These are phyloP conservation scores for Lampropteryx suffumata DNA, from an alignment of 2,888 invertebrate genomes.

Conservation along the genomic window DNA sequence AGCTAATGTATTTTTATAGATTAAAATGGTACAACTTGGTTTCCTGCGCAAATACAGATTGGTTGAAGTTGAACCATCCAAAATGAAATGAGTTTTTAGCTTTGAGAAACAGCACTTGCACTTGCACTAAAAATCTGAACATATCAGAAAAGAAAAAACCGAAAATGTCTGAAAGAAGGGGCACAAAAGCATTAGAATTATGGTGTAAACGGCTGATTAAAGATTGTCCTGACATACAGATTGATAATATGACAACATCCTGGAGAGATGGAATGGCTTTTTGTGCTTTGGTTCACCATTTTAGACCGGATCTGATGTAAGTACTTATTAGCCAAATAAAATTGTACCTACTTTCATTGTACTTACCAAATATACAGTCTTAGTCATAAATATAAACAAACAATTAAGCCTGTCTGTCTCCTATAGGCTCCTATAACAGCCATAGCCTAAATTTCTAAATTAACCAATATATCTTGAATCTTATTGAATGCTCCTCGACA, in stretches of 20 bases:
- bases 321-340: slow-evolving; percentile 70
- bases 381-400: too few relatives aligned
- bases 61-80: too few relatives aligned
- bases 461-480: too few relatives aligned
- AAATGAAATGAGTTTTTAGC: slow-evolving; percentile 6
- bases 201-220: slow-evolving; percentile 96
- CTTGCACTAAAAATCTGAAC: too few relatives aligned
- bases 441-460: too few relatives aligned
- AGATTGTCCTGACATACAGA: slow-evolving; percentile 94
- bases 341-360: too few relatives aligned
- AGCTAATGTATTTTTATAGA: too few relatives aligned
- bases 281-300: slow-evolving; percentile 97
- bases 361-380: too few relatives aligned
- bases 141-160: slow-evolving; percentile 30
- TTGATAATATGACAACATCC: slow-evolving; percentile 97
- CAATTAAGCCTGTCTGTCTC: too few relatives aligned
- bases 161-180: slow-evolving; percentile 90
- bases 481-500: too few relatives aligned
- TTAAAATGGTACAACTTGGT: slow-evolving; percentile 1
- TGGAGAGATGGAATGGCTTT: slow-evolving; percentile 98
- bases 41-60: not conserved
- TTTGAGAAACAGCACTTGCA: not conserved
- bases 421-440: too few relatives aligned
- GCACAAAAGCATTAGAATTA: slow-evolving; percentile 94
- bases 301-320: slow-evolving; percentile 98